Conservation (phyloP, 2,797 vertebrate genomes). For the Sebastes matsubarae region DNA sequence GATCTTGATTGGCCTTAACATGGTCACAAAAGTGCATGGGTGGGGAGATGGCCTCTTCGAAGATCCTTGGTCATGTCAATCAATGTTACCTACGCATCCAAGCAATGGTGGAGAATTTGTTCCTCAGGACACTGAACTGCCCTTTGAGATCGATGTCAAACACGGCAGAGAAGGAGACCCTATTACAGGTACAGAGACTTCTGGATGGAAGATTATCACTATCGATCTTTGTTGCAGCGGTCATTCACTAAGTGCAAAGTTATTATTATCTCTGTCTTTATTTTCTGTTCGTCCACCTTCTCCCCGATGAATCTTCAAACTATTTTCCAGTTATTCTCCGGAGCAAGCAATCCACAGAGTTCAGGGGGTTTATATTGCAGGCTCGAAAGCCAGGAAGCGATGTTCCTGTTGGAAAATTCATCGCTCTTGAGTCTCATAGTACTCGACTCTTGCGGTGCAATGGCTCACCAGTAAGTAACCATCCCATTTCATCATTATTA, state of each 20-base stretch:
- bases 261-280: not conserved
- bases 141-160: not conserved
- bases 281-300: not conserved
- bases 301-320: not conserved
- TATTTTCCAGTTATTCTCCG: conserved; percentile 49
- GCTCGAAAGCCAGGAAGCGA: not conserved
- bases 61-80: accelerated
- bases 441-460: not conserved
- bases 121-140: accelerated
- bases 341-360: accelerated
- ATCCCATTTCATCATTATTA: not conserved
- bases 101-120: accelerated
- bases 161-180: not conserved
- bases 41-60: accelerated
- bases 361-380: conserved; percentile 59
- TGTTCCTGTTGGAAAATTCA: conserved; percentile 46
- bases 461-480: not conserved
- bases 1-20: conserved; percentile 24
- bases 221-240: not conserved
- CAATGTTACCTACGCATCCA: not conserved
- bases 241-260: not conserved
- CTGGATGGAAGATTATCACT: not conserved
- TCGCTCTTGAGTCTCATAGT: accelerated
- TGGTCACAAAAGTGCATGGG: conserved; percentile 26
- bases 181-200: conserved; percentile 37